phyloP scores from a whole-genome alignment of 2,888 invertebrate species.

The Brassicogethes aeneus region DNA sequence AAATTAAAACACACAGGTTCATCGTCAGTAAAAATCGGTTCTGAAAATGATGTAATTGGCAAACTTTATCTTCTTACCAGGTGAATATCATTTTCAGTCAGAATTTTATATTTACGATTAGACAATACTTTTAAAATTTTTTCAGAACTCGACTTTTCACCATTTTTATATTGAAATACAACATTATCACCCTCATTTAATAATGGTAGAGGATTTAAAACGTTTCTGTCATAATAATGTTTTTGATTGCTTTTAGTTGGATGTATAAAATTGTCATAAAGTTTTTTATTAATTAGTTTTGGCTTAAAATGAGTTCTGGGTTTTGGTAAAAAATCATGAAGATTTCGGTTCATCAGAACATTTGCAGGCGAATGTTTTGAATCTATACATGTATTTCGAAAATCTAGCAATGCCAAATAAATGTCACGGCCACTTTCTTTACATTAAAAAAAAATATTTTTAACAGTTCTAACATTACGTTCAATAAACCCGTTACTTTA shows the following conservation, averaged over 20 bases:
- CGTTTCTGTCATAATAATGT: background rate
- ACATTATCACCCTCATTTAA: background rate
- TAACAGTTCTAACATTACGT: background rate
- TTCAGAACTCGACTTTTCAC: background rate
- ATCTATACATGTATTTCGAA: background rate
- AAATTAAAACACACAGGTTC: too few relatives aligned
- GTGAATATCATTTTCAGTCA: background rate
- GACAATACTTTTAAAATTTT: background rate
- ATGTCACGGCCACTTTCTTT: background rate
- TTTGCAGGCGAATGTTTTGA: background rate
- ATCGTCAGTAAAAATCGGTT: too few relatives aligned
- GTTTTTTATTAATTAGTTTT: background rate
- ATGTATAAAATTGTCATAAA: background rate
- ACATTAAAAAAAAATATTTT: background rate
- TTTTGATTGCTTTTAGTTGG: background rate
- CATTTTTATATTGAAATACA: background rate
- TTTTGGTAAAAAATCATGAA: background rate
- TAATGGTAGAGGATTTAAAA: background rate
- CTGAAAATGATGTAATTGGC: too few relatives aligned
- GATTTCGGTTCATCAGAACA: background rate
- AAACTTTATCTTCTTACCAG: background rate
- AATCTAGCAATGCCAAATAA: background rate
- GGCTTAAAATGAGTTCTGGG: background rate
- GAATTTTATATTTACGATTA: background rate
- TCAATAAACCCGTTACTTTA: background rate